phyloP scores from a whole-genome alignment of 2,113 vertebrate genomes.

The Rhegmatorhina hoffmannsi region DNA sequence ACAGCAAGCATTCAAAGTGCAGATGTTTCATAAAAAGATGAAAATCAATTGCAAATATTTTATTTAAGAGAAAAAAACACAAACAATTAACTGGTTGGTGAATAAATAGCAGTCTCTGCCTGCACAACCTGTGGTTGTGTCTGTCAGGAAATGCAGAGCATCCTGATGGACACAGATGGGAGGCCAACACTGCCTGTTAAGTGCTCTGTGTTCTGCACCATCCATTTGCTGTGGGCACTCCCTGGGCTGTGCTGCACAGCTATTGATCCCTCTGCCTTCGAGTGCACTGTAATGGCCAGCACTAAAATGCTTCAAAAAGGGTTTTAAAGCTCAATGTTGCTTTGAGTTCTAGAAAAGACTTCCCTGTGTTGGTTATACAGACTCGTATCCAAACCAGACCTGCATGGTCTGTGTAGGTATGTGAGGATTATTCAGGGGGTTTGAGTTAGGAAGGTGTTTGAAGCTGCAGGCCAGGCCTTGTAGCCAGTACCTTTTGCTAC shows the following conservation, averaged over 20 bases:
- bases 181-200: background rate
- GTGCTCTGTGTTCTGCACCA: background rate
- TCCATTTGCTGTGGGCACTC: background rate
- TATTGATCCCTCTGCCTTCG: background rate
- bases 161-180: background rate
- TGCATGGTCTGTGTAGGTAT: fast-evolving
- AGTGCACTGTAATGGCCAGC: background rate
- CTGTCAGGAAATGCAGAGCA: background rate
- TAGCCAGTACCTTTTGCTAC: too few relatives aligned
- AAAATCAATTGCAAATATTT: background rate
- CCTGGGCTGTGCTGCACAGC: background rate
- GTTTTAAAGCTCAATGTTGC: background rate
- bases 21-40: background rate
- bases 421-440: too few relatives aligned
- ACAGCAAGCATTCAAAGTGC: background rate
- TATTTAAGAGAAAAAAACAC: background rate
- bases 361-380: background rate
- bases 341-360: background rate
- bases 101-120: background rate
- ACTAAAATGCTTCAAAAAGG: background rate
- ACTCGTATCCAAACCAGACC: background rate
- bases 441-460: too few relatives aligned
- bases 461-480: too few relatives aligned
- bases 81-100: background rate
- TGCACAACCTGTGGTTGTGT: background rate